phyloP scores from a whole-genome alignment of 2,113 vertebrate species.

The Pseudolaguvia tuberculata region DNA sequence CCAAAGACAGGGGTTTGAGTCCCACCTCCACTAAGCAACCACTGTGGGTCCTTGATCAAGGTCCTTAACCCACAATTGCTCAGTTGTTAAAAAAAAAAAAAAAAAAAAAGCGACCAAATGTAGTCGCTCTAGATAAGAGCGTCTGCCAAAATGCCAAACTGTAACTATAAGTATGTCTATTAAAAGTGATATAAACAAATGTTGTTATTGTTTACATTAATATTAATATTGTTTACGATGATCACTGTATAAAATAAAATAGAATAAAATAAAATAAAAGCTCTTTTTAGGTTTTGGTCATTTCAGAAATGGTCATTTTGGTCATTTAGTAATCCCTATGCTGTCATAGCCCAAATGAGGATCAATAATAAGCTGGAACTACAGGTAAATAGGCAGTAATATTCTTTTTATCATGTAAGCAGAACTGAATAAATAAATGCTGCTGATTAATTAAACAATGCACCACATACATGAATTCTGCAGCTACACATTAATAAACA shows the following conservation, averaged over 20 bases:
- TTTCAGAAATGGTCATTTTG: constrained; percentile 7
- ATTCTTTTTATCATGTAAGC: neutral
- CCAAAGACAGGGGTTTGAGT: no score
- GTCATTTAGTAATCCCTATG: constrained; percentile 17
- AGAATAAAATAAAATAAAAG: no score
- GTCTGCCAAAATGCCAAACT: no score
- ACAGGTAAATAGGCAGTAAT: neutral
- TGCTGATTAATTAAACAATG: neutral
- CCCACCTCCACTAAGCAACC: no score
- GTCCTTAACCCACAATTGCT: no score
- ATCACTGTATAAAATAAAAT: neutral
- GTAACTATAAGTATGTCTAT: neutral
- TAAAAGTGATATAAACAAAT: neutral
- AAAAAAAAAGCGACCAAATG: no score
- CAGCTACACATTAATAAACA: neutral
- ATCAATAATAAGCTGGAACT: constrained; percentile 36
- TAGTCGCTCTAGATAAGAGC: no score
- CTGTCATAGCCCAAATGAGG: constrained; percentile 14
- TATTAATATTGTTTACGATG: no score
- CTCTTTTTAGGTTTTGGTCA: neutral
- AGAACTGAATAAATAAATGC: neutral
- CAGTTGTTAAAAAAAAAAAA: no score
- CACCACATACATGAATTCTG: neutral
- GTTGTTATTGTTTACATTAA: neutral
- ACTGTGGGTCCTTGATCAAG: no score